Conservation (phyloP, 2,888 invertebrate genomes). For the Lathronympha strigana region DNA sequence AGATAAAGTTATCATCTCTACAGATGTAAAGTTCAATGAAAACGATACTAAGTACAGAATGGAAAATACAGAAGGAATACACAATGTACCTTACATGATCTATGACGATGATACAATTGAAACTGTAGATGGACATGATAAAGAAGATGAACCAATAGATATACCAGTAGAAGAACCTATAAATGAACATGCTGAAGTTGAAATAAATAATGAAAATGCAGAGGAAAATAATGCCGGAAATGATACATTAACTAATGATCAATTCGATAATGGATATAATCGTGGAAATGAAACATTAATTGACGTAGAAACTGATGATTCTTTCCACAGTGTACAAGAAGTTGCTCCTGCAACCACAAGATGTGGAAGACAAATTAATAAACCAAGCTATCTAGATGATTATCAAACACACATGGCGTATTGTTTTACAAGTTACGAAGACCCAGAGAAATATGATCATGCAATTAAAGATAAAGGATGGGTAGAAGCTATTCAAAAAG, state of each 20-base stretch:
- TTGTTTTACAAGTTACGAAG: neutral
- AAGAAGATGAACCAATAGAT: neutral
- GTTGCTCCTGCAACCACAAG: neutral
- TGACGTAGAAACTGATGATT: neutral
- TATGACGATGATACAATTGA: neutral
- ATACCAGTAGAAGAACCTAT: neutral
- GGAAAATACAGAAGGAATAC: neutral
- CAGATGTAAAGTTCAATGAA: neutral
- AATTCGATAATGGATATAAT: neutral
- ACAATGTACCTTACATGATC: neutral
- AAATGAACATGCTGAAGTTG: neutral
- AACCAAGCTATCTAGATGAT: slow-evolving; percentile 20
- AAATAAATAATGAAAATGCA: neutral
- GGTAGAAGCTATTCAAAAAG: slow-evolving; percentile 28
- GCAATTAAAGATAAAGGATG: slow-evolving; percentile 21
- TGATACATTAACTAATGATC: too few relatives aligned
- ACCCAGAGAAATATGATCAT: neutral
- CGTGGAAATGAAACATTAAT: neutral
- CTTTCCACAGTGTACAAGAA: neutral
- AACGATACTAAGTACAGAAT: neutral
- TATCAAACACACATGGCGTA: slow-evolving; percentile 15
- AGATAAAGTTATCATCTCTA: neutral
- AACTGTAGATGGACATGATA: neutral
- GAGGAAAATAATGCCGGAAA: neutral
- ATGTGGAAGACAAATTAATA: slow-evolving; percentile 8